A percentile compares a stretch with the other conserved stretches of the same genome.
These are phyloP conservation scores for Pemphigus obesinymphae DNA, from an alignment of 1,140 invertebrate species.

Conservation along the genomic window DNA sequence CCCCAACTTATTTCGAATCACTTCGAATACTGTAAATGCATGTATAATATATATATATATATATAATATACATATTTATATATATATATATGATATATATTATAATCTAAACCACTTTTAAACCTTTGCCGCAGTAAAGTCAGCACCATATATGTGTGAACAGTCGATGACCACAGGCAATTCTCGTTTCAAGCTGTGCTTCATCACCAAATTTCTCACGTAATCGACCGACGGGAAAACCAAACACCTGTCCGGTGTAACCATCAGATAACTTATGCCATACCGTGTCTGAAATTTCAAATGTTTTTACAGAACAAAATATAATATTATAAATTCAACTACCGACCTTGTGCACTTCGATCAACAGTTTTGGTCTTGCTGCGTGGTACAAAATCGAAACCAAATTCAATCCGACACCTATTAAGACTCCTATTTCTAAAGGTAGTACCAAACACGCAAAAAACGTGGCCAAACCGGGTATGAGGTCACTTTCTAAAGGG, in stretches of 20 bases:
- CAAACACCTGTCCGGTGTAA: conserved; percentile 77
- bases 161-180: conserved; percentile 77
- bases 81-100: too few relatives aligned
- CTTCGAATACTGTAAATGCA: too few relatives aligned
- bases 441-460: conserved; percentile 74
- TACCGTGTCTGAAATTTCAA: conserved; percentile 43
- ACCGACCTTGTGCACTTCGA: conserved; percentile 59
- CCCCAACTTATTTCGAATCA: too few relatives aligned
- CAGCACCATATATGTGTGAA: conserved; percentile 75
- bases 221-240: conserved; percentile 87
- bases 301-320: neutral
- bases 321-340: too few relatives aligned
- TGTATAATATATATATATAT: too few relatives aligned
- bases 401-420: conserved; percentile 81
- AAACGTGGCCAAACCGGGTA: conserved; percentile 80
- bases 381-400: conserved; percentile 84
- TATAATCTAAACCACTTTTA: too few relatives aligned
- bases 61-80: too few relatives aligned
- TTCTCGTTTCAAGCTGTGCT: conserved; percentile 63
- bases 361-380: conserved; percentile 76
- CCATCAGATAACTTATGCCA: conserved; percentile 70
- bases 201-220: conserved; percentile 72
- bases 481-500: conserved; percentile 64
- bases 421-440: conserved; percentile 82
- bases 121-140: conserved; percentile 76